Base-by-base conservation (phyloP, 2,113 vertebrate genomes). In the Paramisgurnus dabryanus region DNA sequence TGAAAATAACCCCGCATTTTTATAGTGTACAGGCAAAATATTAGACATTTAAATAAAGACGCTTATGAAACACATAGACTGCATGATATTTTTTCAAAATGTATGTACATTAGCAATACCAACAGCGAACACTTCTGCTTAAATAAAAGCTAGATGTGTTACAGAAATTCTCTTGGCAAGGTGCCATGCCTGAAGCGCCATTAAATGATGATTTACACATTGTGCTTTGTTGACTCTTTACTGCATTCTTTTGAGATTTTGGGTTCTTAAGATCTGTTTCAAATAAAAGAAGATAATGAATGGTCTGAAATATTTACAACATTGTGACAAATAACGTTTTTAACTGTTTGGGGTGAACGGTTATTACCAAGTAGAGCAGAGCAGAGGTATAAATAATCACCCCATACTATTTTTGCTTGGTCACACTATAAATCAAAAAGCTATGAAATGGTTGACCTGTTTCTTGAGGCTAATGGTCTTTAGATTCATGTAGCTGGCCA, bases 391-490 rank as follows among this genome's bases (percentile, higher is more conserved):
- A 76, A 76, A 76, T 76, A 76, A 64, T 9, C 7, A 55, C 15
- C 49, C 5, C 49, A 53, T 12, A 50, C 74, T 53, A 76, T 76
- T 7, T 66, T 53, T 66, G 34, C 50, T 76, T 66, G 61, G 60
- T 66, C 27, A 55, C 74, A 53, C 15, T 6, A 41, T n/a, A 77
- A 77, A 77, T 77, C 74, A 77, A 40, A 50, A 5, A 53, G 60
- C 55, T 58, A 58, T 58, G n/a, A 58, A 6, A 18, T 7, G 53
- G 27, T 34, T 66, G 45, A 77, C 60, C 17, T 10, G 47, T 1
- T 4, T 15, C 11, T 49, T 18, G 15, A 17, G 8, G 50, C 63
- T 7, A 9, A 40, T 40, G 61, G 27, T 47, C 17, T 77, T 50
- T 34, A 63, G n/a, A 53, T 1, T 15, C 7, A 2, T 6, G 17